phyloP scores from a whole-genome alignment of 1,140 invertebrate species.

The Heliconius himera region DNA sequence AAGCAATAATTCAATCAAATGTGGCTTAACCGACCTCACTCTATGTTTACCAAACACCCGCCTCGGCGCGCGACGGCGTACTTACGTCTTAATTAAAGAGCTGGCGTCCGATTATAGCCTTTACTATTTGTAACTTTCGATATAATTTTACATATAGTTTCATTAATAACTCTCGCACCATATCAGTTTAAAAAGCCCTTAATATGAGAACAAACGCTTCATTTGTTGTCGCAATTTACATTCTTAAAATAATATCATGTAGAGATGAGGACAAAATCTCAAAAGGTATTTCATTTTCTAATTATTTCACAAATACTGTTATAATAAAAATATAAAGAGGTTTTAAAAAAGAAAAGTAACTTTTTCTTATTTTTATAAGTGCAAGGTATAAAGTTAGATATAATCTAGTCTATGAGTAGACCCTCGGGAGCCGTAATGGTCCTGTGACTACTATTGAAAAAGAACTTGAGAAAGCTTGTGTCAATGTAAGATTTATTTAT shows the following conservation, averaged over 20 bases:
- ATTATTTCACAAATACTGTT: background rate
- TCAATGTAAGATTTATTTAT: constrained; percentile 62
- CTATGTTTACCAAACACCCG: constrained; percentile 72
- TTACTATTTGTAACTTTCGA: constrained; percentile 22
- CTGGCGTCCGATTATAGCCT: constrained; percentile 36
- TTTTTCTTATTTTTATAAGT: constrained; percentile 20
- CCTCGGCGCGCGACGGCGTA: constrained; percentile 57
- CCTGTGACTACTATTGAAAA: constrained; percentile 61
- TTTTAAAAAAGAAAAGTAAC: background rate
- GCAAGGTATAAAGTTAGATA: constrained; percentile 31
- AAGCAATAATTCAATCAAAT: constrained; percentile 78
- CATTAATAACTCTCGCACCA: background rate
- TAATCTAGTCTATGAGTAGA: constrained; percentile 55
- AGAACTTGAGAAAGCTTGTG: constrained; percentile 51
- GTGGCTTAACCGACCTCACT: constrained; percentile 66
- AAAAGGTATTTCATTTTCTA: constrained; percentile 59
- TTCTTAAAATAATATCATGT: constrained; percentile 34
- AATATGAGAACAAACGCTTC: background rate
- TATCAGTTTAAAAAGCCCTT: background rate
- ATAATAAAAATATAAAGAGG: background rate
- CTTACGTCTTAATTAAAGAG: constrained; percentile 51
- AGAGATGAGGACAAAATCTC: constrained; percentile 74
- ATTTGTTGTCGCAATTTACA: background rate
- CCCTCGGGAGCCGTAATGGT: constrained; percentile 63
- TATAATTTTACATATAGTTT: background rate